Conservation (phyloP, 1,140 invertebrate genomes). For the Drosophila bifasciata region DNA sequence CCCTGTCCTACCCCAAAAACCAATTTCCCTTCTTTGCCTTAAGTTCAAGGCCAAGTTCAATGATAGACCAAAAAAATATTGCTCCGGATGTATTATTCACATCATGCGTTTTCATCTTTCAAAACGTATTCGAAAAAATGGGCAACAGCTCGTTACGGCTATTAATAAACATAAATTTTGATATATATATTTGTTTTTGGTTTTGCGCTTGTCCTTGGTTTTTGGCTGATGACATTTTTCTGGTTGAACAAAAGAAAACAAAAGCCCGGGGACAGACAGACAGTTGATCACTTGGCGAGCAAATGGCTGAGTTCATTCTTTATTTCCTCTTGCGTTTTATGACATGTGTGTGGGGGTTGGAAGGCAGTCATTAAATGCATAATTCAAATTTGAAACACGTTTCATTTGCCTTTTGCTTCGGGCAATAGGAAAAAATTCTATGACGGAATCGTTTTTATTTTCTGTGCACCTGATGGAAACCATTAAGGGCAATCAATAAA, state of each 20-base stretch:
- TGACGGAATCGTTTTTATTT: constrained; percentile 21
- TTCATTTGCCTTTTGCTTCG: constrained; percentile 21
- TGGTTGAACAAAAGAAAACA: constrained; percentile 8
- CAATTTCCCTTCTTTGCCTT: constrained; percentile 26
- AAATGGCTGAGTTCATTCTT: constrained; percentile 17
- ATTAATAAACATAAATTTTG: constrained; percentile 68
- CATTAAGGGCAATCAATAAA: constrained; percentile 20
- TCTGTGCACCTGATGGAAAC: constrained; percentile 20
- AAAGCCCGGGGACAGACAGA: constrained; percentile 3
- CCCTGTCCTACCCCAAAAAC: background rate
- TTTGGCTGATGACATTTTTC: constrained; percentile 50
- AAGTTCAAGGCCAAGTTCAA: constrained; percentile 62
- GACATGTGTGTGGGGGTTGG: constrained; percentile 7
- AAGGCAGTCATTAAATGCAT: constrained; percentile 1
- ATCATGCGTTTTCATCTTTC: constrained; percentile 43
- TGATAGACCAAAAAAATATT: constrained; percentile 33
- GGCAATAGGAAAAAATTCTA: constrained; percentile 15
- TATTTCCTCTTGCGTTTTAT: constrained; percentile 9
- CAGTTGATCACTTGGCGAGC: background rate
- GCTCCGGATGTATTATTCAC: constrained; percentile 54
- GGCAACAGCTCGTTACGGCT: constrained; percentile 46
- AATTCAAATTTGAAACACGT: constrained; percentile 57
- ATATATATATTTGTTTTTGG: constrained; percentile 58
- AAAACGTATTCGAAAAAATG: constrained; percentile 31
- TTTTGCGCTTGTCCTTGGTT: constrained; percentile 20